Evolutionary conservation across 2,797 vertebrate genomes (phyloP).

Genomic region (Mormyrus proboscirostris): DNA sequence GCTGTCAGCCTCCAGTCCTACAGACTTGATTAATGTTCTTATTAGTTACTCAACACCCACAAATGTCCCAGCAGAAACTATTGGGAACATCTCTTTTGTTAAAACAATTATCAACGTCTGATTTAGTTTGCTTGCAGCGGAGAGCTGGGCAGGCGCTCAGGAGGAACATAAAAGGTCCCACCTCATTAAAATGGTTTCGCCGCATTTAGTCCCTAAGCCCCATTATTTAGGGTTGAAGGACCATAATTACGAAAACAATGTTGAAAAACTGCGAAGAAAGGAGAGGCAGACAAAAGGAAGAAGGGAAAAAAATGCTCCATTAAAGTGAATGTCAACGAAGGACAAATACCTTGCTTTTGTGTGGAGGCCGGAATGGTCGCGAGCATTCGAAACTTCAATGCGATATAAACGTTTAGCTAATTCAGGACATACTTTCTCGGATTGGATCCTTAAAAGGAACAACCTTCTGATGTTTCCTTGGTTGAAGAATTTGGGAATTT

Average conservation of each 20-base stretch:
- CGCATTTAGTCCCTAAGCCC: slow-evolving; percentile 1
- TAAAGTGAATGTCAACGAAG: not conserved
- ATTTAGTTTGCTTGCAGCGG: not conserved
- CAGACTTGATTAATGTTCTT: slow-evolving; percentile 30
- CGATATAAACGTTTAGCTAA: not conserved
- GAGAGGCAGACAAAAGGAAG: not conserved
- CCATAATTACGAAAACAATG: slow-evolving; percentile 16
- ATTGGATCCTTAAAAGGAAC: not conserved
- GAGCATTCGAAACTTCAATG: not conserved
- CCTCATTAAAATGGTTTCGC: slow-evolving; percentile 18
- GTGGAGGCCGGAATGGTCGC: not conserved
- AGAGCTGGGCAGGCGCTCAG: not conserved
- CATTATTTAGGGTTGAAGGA: slow-evolving; percentile 10
- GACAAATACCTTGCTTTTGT: not conserved
- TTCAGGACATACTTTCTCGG: not conserved
- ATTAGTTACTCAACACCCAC: slow-evolving; percentile 32
- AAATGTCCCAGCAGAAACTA: slow-evolving; percentile 40
- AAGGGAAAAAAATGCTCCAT: not conserved
- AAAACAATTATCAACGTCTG: slow-evolving; percentile 12
- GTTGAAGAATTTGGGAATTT: not conserved
- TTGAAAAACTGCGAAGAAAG: not conserved
- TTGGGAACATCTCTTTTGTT: not conserved
- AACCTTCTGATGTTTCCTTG: not conserved
- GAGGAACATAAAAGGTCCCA: slow-evolving; percentile 21
- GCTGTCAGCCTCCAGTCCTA: slow-evolving; percentile 33